phyloP scores from a whole-genome alignment of 1,140 invertebrate species.

The Hycleus phaleratus region DNA sequence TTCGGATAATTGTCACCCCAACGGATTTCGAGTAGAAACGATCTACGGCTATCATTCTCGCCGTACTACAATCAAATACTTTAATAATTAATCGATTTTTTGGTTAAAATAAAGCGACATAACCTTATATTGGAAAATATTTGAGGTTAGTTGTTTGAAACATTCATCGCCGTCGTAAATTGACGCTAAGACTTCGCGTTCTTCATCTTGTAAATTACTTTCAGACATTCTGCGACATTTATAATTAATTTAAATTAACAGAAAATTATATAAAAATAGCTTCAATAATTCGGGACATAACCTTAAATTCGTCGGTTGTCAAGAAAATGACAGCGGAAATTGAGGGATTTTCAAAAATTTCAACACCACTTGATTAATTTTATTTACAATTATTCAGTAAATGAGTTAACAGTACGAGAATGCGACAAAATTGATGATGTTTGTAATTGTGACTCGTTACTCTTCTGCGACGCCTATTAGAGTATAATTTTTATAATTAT shows the following conservation, averaged over 20 bases:
- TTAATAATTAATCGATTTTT: background rate
- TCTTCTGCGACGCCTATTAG: background rate
- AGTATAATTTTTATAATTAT: background rate
- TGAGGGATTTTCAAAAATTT: background rate
- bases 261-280: background rate
- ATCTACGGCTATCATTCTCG: constrained; percentile 68
- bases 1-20: constrained; percentile 83
- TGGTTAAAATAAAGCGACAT: background rate
- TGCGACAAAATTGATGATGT: background rate
- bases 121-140: constrained; percentile 88
- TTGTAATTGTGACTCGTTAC: background rate
- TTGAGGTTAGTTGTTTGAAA: constrained; percentile 73
- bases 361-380: background rate
- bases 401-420: background rate
- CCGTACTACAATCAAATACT: constrained; percentile 60
- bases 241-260: background rate
- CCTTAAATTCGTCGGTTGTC: background rate
- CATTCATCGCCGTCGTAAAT: constrained; percentile 89
- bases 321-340: background rate
- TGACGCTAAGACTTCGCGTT: constrained; percentile 81
- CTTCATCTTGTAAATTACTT: constrained; percentile 71
- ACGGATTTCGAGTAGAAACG: constrained; percentile 79
- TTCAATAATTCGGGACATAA: background rate
- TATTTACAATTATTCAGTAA: background rate
- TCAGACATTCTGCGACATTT: constrained; percentile 46